Conservation (phyloP, 1,140 invertebrate species). For the Drosophila bocki region DNA sequence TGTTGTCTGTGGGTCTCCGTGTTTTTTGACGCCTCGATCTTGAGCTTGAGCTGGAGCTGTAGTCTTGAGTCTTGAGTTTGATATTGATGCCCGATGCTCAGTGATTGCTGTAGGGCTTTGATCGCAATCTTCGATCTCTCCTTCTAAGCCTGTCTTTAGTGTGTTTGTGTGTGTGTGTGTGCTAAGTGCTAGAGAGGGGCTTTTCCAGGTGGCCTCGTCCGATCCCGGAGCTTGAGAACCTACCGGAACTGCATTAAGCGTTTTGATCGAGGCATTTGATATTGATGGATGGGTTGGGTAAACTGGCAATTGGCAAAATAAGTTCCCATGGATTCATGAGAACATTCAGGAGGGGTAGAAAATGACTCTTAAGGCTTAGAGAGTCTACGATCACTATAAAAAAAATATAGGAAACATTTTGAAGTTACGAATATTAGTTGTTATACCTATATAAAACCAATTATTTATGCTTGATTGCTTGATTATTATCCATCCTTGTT, state of each 20-base stretch:
- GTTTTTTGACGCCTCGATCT: slow-evolving; percentile 40
- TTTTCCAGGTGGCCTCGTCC: slow-evolving; percentile 60
- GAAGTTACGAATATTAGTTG: neutral
- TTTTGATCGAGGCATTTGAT: slow-evolving; percentile 50
- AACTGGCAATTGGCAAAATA: slow-evolving; percentile 38
- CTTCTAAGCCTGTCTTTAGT: slow-evolving; percentile 32
- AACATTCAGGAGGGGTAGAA: neutral
- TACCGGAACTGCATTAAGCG: slow-evolving; percentile 52
- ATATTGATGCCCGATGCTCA: slow-evolving; percentile 38
- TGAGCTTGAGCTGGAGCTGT: neutral
- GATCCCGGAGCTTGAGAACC: slow-evolving; percentile 36
- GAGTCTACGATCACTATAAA: slow-evolving; percentile 5
- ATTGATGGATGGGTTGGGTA: slow-evolving; percentile 47
- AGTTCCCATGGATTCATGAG: slow-evolving; percentile 39
- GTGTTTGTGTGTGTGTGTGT: slow-evolving; percentile 16
- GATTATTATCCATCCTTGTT: neutral
- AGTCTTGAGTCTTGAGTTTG: slow-evolving; percentile 19
- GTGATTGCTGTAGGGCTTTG: slow-evolving; percentile 45
- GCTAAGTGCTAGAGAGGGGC: slow-evolving; percentile 44
- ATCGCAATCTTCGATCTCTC: slow-evolving; percentile 42
- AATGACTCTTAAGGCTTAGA: neutral
- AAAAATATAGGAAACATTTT: neutral
- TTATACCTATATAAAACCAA: neutral
- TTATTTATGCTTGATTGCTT: neutral
- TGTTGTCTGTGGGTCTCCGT: slow-evolving; percentile 52